Evolutionary conservation across 1,140 invertebrate species (phyloP).

Genomic region (Heliconius nattereri): DNA sequence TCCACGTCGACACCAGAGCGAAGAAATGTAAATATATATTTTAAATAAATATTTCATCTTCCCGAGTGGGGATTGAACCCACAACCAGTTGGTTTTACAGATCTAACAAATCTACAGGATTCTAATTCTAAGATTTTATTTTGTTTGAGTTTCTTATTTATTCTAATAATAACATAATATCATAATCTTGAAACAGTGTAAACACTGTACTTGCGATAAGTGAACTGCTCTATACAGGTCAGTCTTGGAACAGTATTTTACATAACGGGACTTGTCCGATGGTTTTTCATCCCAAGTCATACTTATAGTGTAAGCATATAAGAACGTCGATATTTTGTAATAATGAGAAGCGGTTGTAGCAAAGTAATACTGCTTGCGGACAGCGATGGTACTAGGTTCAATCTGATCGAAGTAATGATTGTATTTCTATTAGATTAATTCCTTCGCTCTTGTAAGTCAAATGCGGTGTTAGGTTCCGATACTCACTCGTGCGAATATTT

Average conservation of each 20-base stretch:
- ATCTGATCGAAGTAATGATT: neutral
- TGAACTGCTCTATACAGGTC: slow-evolving; percentile 38
- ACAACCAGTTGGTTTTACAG: no score
- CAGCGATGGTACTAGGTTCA: neutral
- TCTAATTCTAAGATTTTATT: no score
- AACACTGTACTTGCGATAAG: slow-evolving; percentile 10
- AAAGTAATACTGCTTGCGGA: neutral
- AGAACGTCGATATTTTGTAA: neutral
- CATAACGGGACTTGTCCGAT: slow-evolving; percentile 48
- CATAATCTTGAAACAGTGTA: neutral
- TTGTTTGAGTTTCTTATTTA: neutral
- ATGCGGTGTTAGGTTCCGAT: neutral
- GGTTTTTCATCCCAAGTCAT: slow-evolving; percentile 36
- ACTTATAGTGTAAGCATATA: neutral
- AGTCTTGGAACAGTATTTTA: slow-evolving; percentile 45
- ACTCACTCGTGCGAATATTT: no score
- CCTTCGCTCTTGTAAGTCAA: neutral
- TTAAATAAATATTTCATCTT: no score
- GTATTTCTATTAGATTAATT: neutral
- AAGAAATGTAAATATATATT: no score
- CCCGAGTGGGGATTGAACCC: no score
- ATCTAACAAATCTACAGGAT: no score
- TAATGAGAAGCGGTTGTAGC: neutral
- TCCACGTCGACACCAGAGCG: no score
- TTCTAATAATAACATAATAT: neutral